A percentile compares a stretch with the other conserved stretches of the same genome.
Evolutionary conservation across 1,140 invertebrate species (phyloP).

Genomic region (Hormaphis cornu): DNA sequence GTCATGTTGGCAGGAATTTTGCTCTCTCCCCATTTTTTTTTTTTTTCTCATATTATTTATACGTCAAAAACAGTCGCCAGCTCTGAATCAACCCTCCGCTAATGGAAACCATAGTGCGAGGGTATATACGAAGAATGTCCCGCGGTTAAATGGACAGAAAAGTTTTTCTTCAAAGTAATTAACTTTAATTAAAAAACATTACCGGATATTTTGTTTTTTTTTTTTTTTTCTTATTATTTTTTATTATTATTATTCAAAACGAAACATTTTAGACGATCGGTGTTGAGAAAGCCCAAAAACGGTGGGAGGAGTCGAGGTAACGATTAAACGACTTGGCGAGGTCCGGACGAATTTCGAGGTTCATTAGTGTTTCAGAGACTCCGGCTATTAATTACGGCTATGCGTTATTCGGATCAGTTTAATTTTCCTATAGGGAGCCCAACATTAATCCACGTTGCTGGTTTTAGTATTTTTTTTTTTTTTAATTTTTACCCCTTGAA

Average conservation of each 20-base stretch:
- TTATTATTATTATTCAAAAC: slow-evolving; percentile 26
- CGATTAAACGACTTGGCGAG: slow-evolving; percentile 13
- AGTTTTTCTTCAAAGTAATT: slow-evolving; percentile 29
- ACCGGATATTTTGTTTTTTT: neutral
- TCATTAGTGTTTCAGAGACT: slow-evolving; percentile 22
- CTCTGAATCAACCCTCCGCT: slow-evolving; percentile 15
- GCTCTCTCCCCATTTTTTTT: neutral
- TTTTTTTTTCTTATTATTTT: slow-evolving; percentile 5
- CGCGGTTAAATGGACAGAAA: slow-evolving; percentile 25
- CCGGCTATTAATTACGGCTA: slow-evolving; percentile 18
- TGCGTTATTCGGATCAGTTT: slow-evolving; percentile 22
- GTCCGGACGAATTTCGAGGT: slow-evolving; percentile 13
- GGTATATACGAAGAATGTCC: neutral
- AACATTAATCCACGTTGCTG: slow-evolving; percentile 12
- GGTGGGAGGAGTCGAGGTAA: neutral
- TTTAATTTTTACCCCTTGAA: too few species aligned
- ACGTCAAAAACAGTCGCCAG: slow-evolving; percentile 17
- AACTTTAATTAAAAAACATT: slow-evolving; percentile 31
- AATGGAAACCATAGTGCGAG: neutral
- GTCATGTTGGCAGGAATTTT: slow-evolving; percentile 14
- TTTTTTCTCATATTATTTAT: slow-evolving; percentile 27
- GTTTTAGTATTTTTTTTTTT: too few species aligned
- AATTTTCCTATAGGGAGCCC: slow-evolving; percentile 1
- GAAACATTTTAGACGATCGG: slow-evolving; percentile 17
- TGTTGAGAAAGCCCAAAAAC: slow-evolving; percentile 1